Percentiles rank a stretch among this genome's conserved stretches.
phyloP scores from a whole-genome alignment of 35 echinoderm and acorn worm species.

The Apostichopus californicus region DNA sequence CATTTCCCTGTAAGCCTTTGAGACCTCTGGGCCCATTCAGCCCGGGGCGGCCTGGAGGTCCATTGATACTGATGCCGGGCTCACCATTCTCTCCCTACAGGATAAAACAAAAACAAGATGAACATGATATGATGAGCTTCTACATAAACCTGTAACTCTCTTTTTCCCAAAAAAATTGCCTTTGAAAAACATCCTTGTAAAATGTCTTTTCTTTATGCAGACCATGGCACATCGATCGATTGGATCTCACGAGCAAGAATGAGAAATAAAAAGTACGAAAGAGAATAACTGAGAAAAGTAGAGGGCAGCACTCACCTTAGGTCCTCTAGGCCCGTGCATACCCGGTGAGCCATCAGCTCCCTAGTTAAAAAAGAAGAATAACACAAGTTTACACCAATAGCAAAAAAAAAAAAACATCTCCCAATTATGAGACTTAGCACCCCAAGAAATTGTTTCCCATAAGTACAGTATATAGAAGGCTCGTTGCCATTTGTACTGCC shows the following conservation, averaged over 20 bases:
- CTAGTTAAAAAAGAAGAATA: background rate
- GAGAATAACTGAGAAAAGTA: background rate
- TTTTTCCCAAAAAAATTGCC: too few relatives aligned
- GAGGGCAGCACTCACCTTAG: conserved; percentile 30
- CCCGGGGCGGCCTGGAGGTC: conserved; percentile 36
- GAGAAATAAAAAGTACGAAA: background rate
- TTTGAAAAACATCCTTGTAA: too few relatives aligned
- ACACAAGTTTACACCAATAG: too few relatives aligned
- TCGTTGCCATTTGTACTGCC: too few relatives aligned
- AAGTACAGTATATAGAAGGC: too few relatives aligned
- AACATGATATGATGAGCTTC: background rate
- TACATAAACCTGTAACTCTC: too few relatives aligned
- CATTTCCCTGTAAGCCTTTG: conserved; percentile 12
- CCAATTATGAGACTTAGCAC: too few relatives aligned
- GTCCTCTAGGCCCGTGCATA: background rate
- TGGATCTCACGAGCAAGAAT: too few relatives aligned
- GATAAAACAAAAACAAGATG: background rate
- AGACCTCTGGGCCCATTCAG: conserved; percentile 49
- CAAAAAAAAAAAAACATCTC: too few relatives aligned
- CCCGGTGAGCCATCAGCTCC: conserved; percentile 22
- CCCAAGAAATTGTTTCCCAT: too few relatives aligned
- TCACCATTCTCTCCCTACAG: background rate
- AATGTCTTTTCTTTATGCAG: too few relatives aligned
- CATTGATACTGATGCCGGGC: conserved; percentile 28
- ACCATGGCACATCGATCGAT: too few relatives aligned